Base-by-base conservation (phyloP, 2,888 invertebrate genomes). In the Tetramorium bicarinatum region DNA sequence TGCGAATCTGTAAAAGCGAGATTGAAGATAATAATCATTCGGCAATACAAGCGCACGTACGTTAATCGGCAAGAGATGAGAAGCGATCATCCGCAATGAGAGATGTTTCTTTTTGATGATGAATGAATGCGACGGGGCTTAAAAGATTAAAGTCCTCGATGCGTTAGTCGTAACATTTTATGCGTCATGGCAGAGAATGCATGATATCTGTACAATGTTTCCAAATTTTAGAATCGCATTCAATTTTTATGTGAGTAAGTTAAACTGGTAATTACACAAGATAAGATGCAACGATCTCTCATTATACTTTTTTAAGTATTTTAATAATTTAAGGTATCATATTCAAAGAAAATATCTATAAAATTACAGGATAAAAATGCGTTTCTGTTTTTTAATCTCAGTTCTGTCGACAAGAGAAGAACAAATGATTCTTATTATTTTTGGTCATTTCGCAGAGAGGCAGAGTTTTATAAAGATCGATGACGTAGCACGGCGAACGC, bases 1-100 rank as follows among this genome's bases (percentile, higher is more conserved):
- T 69, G 85, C 76, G 79, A 64, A 77, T 89, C 88, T 88, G 80
- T 29, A 80, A 85, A 72, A 34, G 13, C 7, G 11, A 80, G 1
- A n/a, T 59, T 54, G 18, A 54, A 67, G 3, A 25, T 67, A n/a
- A 34, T 11, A n/a, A 21, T 56, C 29, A 18, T 44, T 25, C 38
- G 18, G 9, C 25, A 38, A 59, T 38, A n/a, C 59, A 59, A 38
- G n/a, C 59, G 18, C 1, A 25, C 7, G 6, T 59, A 34, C 21
- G 34, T 79, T 59, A 67, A 79, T 79, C 6, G 41, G 34, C 44
- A 80, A 69, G n/a, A 79, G 8, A 79, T 47, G 13, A 56, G 29
- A 80, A 80, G 71, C 56, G 38, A 80, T 49, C 44, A 71, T 71
- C 8, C 38, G 13, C 25, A 71, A 25, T 71, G 41, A 67, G 34